phyloP scores from a whole-genome alignment of 1,140 invertebrate genomes.

The Diploscapter pachys region DNA sequence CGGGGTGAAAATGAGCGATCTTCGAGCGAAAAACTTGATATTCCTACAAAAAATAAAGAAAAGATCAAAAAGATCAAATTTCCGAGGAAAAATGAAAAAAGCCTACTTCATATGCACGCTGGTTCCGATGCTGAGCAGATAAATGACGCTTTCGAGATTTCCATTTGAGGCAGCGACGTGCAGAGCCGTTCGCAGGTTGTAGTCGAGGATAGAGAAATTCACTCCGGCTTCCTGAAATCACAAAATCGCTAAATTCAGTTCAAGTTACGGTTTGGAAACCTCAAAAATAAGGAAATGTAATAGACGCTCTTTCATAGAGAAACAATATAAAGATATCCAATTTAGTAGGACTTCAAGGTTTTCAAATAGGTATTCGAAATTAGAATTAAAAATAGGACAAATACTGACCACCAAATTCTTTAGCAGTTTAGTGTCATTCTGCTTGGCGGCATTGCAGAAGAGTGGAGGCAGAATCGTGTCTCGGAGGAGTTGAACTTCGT shows the following conservation, averaged over 20 bases:
- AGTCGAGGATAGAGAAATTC: slow-evolving; percentile 73
- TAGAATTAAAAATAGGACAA: no score
- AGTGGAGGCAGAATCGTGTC: slow-evolving; percentile 75
- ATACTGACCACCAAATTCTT: slow-evolving; percentile 57
- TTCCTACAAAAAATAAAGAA: no score
- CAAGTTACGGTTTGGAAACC: no score
- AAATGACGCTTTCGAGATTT: slow-evolving; percentile 69
- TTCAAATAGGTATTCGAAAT: no score
- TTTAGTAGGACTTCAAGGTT: no score
- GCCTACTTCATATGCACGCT: slow-evolving; percentile 70
- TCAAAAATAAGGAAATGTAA: no score
- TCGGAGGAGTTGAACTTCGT: slow-evolving; percentile 70
- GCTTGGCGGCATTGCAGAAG: slow-evolving; percentile 71
- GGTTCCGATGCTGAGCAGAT: slow-evolving; percentile 75
- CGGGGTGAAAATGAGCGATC: no score
- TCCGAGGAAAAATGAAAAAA: background rate
- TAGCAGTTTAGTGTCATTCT: slow-evolving; percentile 65
- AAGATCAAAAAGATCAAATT: no score
- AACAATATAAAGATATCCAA: no score
- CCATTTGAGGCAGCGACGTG: slow-evolving; percentile 76
- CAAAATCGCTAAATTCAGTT: no score
- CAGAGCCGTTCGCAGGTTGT: slow-evolving; percentile 75
- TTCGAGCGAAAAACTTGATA: no score
- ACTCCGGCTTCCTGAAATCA: slow-evolving; percentile 64
- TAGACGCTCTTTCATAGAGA: no score